phyloP scores from a whole-genome alignment of 2,113 vertebrate genomes.

The Collichthys lucidus region DNA sequence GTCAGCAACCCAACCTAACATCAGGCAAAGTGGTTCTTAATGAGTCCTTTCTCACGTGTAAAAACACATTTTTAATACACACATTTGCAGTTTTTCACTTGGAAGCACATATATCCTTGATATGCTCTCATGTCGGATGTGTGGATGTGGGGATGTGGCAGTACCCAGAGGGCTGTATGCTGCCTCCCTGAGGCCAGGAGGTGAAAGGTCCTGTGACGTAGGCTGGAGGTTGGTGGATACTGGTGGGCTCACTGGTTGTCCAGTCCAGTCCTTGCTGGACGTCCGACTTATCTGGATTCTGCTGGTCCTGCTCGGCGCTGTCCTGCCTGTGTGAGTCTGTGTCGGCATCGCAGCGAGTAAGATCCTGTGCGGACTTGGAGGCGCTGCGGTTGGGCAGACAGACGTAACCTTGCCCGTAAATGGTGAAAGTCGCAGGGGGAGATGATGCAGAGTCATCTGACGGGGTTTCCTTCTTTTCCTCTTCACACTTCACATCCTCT shows the following conservation, averaged over 20 bases:
- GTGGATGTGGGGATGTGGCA: constrained; percentile 50
- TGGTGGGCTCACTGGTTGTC: background rate
- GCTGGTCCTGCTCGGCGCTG: constrained; percentile 2
- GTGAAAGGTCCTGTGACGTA: constrained; percentile 20
- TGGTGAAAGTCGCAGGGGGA: background rate
- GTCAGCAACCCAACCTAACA: background rate
- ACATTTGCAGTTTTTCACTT: background rate
- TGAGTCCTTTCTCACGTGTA: background rate
- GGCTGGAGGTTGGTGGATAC: background rate
- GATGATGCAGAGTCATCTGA: background rate
- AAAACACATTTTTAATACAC: too few relatives aligned
- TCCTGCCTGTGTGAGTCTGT: background rate
- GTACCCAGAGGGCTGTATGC: constrained; percentile 58
- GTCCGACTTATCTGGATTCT: background rate
- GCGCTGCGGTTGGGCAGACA: constrained; percentile 46
- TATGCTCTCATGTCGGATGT: background rate
- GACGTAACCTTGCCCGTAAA: constrained; percentile 46
- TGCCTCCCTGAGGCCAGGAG: constrained; percentile 48
- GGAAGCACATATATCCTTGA: background rate
- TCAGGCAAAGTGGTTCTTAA: background rate
- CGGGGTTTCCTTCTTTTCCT: background rate
- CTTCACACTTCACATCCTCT: background rate
- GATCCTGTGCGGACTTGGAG: constrained; percentile 63
- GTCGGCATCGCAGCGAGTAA: constrained; percentile 1
- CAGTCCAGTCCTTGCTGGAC: background rate